Evolutionary conservation across 2,888 invertebrate species (phyloP).

Genomic region (Nephrotoma guestfalica): DNA sequence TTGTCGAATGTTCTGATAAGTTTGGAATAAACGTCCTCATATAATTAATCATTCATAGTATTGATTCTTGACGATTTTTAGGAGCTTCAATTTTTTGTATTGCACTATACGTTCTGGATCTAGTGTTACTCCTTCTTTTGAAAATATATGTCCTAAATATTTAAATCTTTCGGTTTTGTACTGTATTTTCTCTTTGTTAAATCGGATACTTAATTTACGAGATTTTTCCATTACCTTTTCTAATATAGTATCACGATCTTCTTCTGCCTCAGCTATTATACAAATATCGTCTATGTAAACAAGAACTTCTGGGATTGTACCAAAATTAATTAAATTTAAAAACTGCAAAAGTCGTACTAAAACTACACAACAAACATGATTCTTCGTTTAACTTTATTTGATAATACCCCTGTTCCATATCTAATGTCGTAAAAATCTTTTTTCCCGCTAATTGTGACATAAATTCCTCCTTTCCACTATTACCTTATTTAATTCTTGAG

Average conservation of each 20-base stretch:
- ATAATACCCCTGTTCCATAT: too few species aligned
- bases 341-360: too few species aligned
- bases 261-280: too few species aligned
- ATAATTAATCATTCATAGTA: background rate
- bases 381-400: constrained; percentile 14
- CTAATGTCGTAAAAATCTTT: too few species aligned
- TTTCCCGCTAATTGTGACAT: too few species aligned
- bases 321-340: too few species aligned
- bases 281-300: constrained; percentile 9
- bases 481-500: too few species aligned
- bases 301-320: constrained; percentile 15
- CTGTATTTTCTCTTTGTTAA: constrained; percentile 16
- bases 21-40: background rate
- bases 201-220: constrained; percentile 11
- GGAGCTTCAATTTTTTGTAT: background rate
- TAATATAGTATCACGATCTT: too few species aligned
- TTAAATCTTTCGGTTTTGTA: background rate
- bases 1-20: background rate
- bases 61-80: background rate
- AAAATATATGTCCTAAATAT: background rate
- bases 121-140: background rate
- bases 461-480: too few species aligned
- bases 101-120: background rate
- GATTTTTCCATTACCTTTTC: constrained; percentile 11
- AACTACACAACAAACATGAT: constrained; percentile 20